phyloP scores from a whole-genome alignment of 1,140 invertebrate species.

The Oryzaephilus surinamensis region DNA sequence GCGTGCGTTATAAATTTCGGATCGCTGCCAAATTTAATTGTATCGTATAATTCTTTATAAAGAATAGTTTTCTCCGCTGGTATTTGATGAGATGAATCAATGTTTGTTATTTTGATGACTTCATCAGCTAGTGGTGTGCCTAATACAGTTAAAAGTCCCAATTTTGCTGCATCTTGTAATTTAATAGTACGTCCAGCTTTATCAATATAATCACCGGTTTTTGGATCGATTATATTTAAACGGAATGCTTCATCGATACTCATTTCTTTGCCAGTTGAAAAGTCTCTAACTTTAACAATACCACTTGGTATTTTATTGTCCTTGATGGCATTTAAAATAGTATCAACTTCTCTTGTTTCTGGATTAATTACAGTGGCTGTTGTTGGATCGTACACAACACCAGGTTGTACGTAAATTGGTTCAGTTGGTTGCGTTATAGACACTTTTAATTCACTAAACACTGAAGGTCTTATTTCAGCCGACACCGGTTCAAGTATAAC shows the following conservation, averaged over 20 bases:
- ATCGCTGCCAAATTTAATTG: too few relatives aligned
- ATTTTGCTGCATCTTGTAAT: constrained; percentile 63
- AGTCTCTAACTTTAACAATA: constrained; percentile 67
- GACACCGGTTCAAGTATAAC: constrained; percentile 59
- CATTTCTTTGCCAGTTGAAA: constrained; percentile 55
- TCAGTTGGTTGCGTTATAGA: constrained; percentile 44
- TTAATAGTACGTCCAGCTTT: constrained; percentile 52
- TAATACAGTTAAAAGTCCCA: constrained; percentile 57
- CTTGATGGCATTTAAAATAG: constrained; percentile 57
- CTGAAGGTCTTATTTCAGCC: too few relatives aligned
- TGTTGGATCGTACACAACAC: constrained; percentile 63
- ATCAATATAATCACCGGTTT: constrained; percentile 59
- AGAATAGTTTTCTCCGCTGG: constrained; percentile 64
- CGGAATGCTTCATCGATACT: constrained; percentile 65
- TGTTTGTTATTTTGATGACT: constrained; percentile 49
- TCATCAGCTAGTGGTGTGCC: constrained; percentile 55
- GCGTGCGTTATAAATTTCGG: too few relatives aligned
- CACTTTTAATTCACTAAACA: too few relatives aligned
- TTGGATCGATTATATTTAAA: constrained; percentile 61
- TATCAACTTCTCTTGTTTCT: constrained; percentile 54
- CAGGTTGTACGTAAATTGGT: constrained; percentile 55
- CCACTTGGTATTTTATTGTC: constrained; percentile 53
- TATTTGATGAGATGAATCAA: constrained; percentile 62
- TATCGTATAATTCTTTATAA: too few relatives aligned
- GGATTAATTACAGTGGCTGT: constrained; percentile 62